Percentiles rank a stretch among this genome's conserved stretches.
Conservation (phyloP, 1,140 invertebrate genomes). For the Drosophila subpulchrella region DNA sequence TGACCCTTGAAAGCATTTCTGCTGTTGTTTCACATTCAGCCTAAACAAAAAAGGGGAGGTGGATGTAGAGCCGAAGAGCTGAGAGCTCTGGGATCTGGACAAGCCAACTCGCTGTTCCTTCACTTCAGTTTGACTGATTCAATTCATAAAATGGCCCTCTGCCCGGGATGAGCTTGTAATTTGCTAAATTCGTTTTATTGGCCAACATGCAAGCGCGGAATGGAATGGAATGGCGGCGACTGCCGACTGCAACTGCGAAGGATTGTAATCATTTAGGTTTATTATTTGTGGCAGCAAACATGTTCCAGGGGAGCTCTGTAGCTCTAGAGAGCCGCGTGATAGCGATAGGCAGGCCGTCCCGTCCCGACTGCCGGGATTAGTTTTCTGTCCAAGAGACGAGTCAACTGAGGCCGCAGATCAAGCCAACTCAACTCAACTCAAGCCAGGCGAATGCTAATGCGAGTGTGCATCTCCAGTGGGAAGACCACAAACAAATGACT, state of each 20-base stretch:
- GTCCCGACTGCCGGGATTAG: slow-evolving; percentile 29
- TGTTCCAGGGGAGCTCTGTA: slow-evolving; percentile 16
- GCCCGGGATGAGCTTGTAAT: slow-evolving; percentile 75
- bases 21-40: slow-evolving; percentile 63
- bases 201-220: slow-evolving; percentile 71
- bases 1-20: slow-evolving; percentile 73
- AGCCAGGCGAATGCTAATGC: slow-evolving; percentile 34
- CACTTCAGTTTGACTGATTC: slow-evolving; percentile 74
- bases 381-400: slow-evolving; percentile 22
- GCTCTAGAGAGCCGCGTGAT: slow-evolving; percentile 8
- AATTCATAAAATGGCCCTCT: slow-evolving; percentile 75
- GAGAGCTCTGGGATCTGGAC: neutral
- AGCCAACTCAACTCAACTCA: slow-evolving; percentile 1
- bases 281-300: slow-evolving; percentile 73
- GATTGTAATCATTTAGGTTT: slow-evolving; percentile 79
- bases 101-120: slow-evolving; percentile 18
- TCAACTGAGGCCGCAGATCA: slow-evolving; percentile 18
- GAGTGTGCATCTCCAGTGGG: slow-evolving; percentile 33
- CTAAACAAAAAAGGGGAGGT: neutral
- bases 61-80: neutral
- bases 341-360: slow-evolving; percentile 25
- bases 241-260: slow-evolving; percentile 23
- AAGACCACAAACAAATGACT: slow-evolving; percentile 68
- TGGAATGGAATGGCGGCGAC: slow-evolving; percentile 23
- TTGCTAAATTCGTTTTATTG: slow-evolving; percentile 82